phyloP scores from a whole-genome alignment of 2,797 vertebrate species.

The Thamnophis elegans region DNA sequence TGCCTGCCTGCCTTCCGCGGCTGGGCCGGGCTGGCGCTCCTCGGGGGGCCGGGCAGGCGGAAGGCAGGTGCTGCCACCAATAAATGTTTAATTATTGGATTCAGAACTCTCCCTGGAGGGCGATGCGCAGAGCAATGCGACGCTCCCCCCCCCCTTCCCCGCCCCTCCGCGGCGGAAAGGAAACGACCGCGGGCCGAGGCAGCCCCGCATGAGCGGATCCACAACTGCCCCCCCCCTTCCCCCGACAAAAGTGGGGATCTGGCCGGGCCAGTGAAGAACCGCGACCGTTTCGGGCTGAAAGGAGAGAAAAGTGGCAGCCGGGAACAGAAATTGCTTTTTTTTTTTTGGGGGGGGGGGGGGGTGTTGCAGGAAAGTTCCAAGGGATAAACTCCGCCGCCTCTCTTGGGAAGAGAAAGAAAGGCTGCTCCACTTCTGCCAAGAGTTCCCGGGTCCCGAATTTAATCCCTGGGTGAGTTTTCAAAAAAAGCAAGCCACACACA shows the following conservation, averaged over 20 bases:
- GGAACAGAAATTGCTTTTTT: no score
- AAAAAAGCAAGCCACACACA: neutral
- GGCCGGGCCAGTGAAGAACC: neutral
- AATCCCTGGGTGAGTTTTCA: neutral
- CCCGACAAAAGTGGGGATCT: neutral
- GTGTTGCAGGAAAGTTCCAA: neutral
- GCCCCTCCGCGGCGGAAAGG: neutral
- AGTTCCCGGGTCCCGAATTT: neutral
- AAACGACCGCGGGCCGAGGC: neutral
- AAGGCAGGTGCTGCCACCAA: conserved; percentile 89
- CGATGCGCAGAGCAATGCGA: neutral
- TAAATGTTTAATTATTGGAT: conserved; percentile 93
- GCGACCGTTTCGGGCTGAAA: neutral
- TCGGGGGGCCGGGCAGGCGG: conserved; percentile 63
- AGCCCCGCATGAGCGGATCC: neutral
- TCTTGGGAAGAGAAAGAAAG: neutral
- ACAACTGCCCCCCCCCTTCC: neutral
- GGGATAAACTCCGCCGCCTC: neutral
- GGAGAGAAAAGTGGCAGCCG: rapidly evolving
- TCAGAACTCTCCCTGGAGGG: conserved; percentile 81
- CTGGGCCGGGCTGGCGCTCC: conserved; percentile 69
- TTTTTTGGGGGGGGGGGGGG: rapidly evolving
- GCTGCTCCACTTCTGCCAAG: neutral
- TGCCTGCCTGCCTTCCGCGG: conserved; percentile 40
- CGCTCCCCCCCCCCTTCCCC: neutral